Conservation (phyloP, 2,888 invertebrate species). For the Maniola hyperantus region DNA sequence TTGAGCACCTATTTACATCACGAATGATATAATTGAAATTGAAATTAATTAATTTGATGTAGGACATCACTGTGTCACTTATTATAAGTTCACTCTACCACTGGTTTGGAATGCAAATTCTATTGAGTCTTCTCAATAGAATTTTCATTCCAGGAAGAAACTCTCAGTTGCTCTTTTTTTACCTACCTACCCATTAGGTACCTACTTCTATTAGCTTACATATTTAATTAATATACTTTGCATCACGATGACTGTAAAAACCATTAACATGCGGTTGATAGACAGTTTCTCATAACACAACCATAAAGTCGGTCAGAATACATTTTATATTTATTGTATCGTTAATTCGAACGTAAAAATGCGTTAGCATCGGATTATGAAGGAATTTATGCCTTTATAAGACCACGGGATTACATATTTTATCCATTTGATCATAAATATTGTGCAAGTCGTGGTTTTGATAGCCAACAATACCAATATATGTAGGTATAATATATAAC, state of each 20-base stretch:
- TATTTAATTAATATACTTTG: conserved; percentile 8
- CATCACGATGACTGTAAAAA: conserved; percentile 11
- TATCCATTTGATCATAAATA: conserved; percentile 12
- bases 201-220: not conserved
- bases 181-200: no score
- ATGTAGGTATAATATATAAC: no score
- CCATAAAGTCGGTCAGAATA: conserved; percentile 31
- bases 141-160: no score
- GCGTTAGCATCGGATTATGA: conserved; percentile 28
- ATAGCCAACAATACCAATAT: conserved; percentile 6
- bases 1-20: not conserved
- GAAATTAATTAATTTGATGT: no score
- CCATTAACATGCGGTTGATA: conserved; percentile 20
- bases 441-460: conserved; percentile 11
- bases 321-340: conserved; percentile 46
- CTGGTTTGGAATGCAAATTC: no score
- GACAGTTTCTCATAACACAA: conserved; percentile 34
- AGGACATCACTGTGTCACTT: no score
- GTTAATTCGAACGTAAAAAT: conserved; percentile 31
- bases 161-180: no score
- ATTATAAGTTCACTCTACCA: no score
- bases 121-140: no score
- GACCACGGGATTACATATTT: conserved; percentile 18
- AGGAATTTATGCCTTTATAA: conserved; percentile 27
- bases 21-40: no score